These are phyloP conservation scores for Caerostris extrusa DNA, from an alignment of 1,140 invertebrate genomes.

Conservation along the genomic window DNA sequence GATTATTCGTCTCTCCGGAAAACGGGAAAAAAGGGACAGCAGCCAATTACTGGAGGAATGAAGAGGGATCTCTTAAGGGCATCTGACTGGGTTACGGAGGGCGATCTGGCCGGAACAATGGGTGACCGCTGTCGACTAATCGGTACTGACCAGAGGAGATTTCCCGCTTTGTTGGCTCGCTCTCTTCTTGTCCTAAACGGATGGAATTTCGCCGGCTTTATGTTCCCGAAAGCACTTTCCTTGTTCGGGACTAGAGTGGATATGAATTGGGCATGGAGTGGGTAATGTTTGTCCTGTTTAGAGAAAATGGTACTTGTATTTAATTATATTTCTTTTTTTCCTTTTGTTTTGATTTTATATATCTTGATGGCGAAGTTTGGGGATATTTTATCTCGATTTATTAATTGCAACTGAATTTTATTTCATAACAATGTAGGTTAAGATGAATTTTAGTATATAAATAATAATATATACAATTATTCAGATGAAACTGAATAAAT, in stretches of 20 bases:
- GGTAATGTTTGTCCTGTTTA: neutral
- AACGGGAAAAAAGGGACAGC: conserved; percentile 31
- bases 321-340: too few species aligned
- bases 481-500: too few species aligned
- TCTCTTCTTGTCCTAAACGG: neutral
- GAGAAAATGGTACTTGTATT: neutral
- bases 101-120: conserved; percentile 35
- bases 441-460: too few species aligned
- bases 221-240: conserved; percentile 61
- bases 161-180: conserved; percentile 21
- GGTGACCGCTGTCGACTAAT: conserved; percentile 72
- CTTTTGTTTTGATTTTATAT: too few species aligned
- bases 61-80: conserved; percentile 30
- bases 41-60: conserved; percentile 59
- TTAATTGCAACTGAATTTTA: too few species aligned
- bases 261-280: conserved; percentile 23
- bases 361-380: too few species aligned
- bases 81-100: conserved; percentile 65
- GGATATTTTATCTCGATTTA: too few species aligned
- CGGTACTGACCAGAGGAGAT: conserved; percentile 57
- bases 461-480: too few species aligned
- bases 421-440: too few species aligned
- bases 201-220: conserved; percentile 52
- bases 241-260: conserved; percentile 9
- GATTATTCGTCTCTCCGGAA: conserved; percentile 67